Conservation (phyloP, 2,888 invertebrate genomes). For the Hydropsyche betteni region DNA sequence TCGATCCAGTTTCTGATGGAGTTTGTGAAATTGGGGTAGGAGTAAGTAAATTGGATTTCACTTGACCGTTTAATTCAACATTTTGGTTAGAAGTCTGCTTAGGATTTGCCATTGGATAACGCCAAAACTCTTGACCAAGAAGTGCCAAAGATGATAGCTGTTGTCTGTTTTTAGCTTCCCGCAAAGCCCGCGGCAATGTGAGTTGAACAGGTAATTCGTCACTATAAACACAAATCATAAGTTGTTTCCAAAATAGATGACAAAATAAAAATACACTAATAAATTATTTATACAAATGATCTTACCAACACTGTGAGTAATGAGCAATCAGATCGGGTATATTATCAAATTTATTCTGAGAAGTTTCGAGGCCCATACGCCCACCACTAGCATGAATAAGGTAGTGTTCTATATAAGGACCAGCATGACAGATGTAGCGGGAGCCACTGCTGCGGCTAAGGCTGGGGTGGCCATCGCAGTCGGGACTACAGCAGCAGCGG, state of each 20-base stretch:
- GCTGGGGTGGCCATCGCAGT: too few species aligned
- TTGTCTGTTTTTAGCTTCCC: constrained; percentile 88
- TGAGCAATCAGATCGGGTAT: constrained; percentile 93
- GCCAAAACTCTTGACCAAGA: constrained; percentile 88
- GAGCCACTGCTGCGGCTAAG: too few species aligned
- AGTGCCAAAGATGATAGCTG: constrained; percentile 90
- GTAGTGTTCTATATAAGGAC: constrained; percentile 95
- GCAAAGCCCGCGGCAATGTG: constrained; percentile 83
- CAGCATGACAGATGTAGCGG: too few species aligned
- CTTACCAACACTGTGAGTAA: constrained; percentile 89
- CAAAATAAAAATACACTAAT: neutral
- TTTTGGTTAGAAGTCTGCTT: constrained; percentile 60
- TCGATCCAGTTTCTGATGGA: constrained; percentile 75
- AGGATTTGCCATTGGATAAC: constrained; percentile 81
- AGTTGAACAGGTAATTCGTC: constrained; percentile 94
- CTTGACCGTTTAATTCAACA: constrained; percentile 26
- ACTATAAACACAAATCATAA: constrained; percentile 62
- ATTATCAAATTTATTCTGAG: constrained; percentile 91
- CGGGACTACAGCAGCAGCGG: too few species aligned
- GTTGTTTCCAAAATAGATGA: neutral
- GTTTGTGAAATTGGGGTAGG: constrained; percentile 57
- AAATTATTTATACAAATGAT: neutral
- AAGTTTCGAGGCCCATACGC: constrained; percentile 89
- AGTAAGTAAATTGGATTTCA: constrained; percentile 32
- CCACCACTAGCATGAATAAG: constrained; percentile 87